Evolutionary conservation across 35 echinoderm and acorn worm species (phyloP), one percentile per base, ranked within the genome.

Genomic region (Ophioderma brevispina): DNA sequence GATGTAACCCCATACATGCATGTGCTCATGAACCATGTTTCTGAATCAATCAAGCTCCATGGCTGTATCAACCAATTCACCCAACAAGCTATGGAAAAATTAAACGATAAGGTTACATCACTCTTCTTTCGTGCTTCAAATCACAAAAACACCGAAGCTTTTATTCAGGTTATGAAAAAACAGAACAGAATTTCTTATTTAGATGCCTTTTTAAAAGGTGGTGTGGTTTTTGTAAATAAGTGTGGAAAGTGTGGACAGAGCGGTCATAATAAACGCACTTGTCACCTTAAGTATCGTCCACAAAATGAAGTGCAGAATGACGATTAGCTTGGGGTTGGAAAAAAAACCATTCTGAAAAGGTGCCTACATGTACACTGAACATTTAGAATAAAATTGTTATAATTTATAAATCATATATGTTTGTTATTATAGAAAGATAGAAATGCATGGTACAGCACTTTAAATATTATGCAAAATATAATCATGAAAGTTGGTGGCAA

Each of bases 1-100:
- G 87, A 94, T 87, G 87, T 94, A 36, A 94, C 92, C n/a, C 87
- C 87, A 34, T 90, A 94, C 43, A 94, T 94, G 92, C 92, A 94
- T 40, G 79, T 89, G 31, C 64, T 90, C 36, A 84, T 84, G 32
- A 85, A 94, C 25, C 92, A 94, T 90, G 46, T 94, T 63, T 38
- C 64, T 41, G 81, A 94, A 86, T 63, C 76, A 40, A 80, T 94
- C 23, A 76, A 81, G 75, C 34, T 81, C 13, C 92, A 90, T 86
- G 77, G 92, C n/a, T 42, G 77, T 84, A 80, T 86, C 31, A 77
- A 63, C 56, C 46, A 64, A 46, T 86, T 94, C 42, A 82, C 34
- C 28, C 92, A 94, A 80, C 87, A 94, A 86, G 80, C 84, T 35
- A 55, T 94, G 59, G 87, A 94, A 75, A 94, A 82, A 88, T 39